Base-by-base conservation (phyloP, 1,140 invertebrate genomes). In the Idris sp. region DNA sequence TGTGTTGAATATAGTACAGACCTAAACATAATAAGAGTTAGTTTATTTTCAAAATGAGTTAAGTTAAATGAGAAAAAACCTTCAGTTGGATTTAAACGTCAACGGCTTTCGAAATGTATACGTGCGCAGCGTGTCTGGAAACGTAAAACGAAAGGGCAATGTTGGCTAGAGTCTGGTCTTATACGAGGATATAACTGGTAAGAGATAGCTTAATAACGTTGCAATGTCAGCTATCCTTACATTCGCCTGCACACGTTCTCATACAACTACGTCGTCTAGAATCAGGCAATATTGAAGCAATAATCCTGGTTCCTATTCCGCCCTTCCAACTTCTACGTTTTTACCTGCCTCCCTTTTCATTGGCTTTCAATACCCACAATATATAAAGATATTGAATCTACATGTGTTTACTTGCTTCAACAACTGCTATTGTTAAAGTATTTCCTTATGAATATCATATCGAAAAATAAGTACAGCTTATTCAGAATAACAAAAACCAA, bases 251-350 rank as follows among this genome's bases (percentile, higher is more conserved):
- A 65, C 77, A 46, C 56, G 61, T 35, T 49, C 71, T 62, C 56
- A 28, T 68, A 71, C 54, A 81, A 74, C 73, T 64, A 77, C 77
- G 76, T 79, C 76, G 76, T 72, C 79, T 79, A 78, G 80, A 81
- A 83, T 83, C 79, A 68, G 59, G 79, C 82, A 85, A 87, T 85
- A 86, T 86, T 82, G 81, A 85, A 81, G 84, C 79, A 86, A 83
- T 79, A 78, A 77, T 79, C 68, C 51, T 62, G 35, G 51, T 65
- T 51, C 41, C 58, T 41, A 54, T 33, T 31, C 19, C 13, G 7
- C 48, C 40, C 44, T 58, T 46, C 28, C 15, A 43, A 38, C 58
- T 54, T 56, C 44, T 40, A 59, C 26, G 18, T 36, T 58, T 31
- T 19, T 4, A 51, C 64, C 9, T 11, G 43, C 25, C 3, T 43